These are phyloP conservation scores for Leiothrix lutea DNA, from an alignment of 2,113 vertebrate genomes.

Conservation along the genomic window DNA sequence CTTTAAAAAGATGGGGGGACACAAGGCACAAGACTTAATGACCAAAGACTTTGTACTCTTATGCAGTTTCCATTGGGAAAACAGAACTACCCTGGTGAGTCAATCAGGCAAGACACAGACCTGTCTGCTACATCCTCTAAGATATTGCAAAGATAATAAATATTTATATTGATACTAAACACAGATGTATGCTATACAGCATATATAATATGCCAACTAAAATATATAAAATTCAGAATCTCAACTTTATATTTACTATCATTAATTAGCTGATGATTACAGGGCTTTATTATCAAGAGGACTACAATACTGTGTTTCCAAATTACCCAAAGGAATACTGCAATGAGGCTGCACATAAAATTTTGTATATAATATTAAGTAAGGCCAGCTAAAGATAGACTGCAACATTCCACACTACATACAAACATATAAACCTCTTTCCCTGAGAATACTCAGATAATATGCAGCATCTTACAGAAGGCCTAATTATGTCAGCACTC, in stretches of 20 bases:
- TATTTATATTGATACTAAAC: not conserved
- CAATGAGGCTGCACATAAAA: not conserved
- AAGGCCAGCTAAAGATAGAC: not conserved
- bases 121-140: not conserved
- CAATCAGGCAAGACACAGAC: not conserved
- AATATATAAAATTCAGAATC: not conserved
- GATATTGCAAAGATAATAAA: not conserved
- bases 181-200: not conserved
- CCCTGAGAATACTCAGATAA: not conserved
- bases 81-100: not conserved
- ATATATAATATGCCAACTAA: not conserved
- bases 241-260: not conserved
- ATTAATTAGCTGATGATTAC: not conserved
- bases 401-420: not conserved
- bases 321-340: not conserved
- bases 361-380: not conserved
- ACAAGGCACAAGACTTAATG: not conserved
- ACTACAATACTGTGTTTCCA: not conserved
- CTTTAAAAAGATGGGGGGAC: not conserved
- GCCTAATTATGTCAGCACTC: not conserved
- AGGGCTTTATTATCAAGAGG: not conserved
- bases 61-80: not conserved
- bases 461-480: not conserved
- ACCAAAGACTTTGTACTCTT: not conserved
- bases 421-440: not conserved